Base-by-base conservation (phyloP, 2,113 vertebrate genomes). In the Thomomys bottae region DNA sequence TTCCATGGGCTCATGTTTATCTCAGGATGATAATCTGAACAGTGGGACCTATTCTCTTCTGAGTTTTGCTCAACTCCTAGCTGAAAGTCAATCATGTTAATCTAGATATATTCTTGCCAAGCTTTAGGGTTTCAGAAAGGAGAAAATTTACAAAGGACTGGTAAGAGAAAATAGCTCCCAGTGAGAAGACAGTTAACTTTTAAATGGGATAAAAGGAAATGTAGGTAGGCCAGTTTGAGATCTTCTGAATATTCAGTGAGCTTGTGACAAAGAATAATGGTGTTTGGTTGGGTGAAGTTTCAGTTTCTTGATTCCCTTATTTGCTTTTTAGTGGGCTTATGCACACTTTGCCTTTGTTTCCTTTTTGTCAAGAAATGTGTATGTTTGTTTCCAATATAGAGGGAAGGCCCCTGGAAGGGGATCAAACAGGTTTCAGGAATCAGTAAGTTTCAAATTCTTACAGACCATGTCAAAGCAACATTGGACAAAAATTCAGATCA, bases 1-100 rank as follows among this genome's bases (percentile, higher is more conserved):
- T 75, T 92, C 89, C 96, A 95, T 93, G 72, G 95, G 92, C 94
- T 98, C 95, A 98, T 97, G 97, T 96, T 94, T 94, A 96, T 93
- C 84, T 71, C 88, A 89, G 88, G 84, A 94, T 94, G 84, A 90
- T 97, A 95, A 94, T 67, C 77, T 73, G 5, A 90, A 94, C 94
- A 93, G 80, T 84, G 80, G 86, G 70, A 83, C 80, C n/a, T 61
- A 92, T 28, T 93, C 49, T 91, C 68, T 88, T 84, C 64, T 67
- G 90, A 83, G 49, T 85, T 84, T 89, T 42, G 38, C 38, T 86
- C 68, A 94, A 71, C 68, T 89, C 75, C 66, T 34, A 79, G 93
- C 70, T 63, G 40, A 59, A 72, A 83, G 77, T 88, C 93, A 88
- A 89, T 84, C 49, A 80, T 0, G 1, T 77, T 95, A 78, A 89